A percentile compares a stretch with the other conserved stretches of the same genome.
Conservation (phyloP, 2,888 invertebrate species). For the Drosophila formosana region DNA sequence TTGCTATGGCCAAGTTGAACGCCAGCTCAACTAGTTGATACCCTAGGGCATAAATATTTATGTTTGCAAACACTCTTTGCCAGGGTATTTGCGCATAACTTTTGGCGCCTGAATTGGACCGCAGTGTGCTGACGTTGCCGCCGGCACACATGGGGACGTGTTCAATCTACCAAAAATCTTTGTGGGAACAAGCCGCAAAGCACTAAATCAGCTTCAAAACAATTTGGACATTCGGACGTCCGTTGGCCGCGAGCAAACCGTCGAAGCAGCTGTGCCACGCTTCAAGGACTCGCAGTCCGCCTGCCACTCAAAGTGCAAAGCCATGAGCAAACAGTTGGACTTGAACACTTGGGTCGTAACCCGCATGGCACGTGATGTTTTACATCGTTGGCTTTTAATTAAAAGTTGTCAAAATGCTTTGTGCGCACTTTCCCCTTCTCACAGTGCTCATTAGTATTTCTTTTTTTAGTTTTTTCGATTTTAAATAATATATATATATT, state of each 20-base stretch:
- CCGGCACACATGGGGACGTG: constrained; percentile 43
- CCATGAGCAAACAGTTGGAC: constrained; percentile 16
- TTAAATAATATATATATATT: neutral
- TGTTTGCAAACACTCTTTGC: no score
- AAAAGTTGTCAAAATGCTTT: constrained; percentile 75
- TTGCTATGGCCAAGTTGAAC: neutral
- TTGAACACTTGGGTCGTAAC: neutral
- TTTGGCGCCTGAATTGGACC: constrained; percentile 15
- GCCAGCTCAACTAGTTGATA: constrained; percentile 16
- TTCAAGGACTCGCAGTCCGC: constrained; percentile 56
- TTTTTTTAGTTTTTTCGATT: neutral
- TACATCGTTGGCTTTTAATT: constrained; percentile 69
- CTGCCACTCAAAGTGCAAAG: constrained; percentile 26
- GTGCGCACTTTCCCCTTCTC: constrained; percentile 39
- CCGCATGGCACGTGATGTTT: constrained; percentile 61
- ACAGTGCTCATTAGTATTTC: constrained; percentile 46
- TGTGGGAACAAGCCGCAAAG: constrained; percentile 36
- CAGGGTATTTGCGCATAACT: constrained; percentile 22
- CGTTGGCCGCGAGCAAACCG: constrained; percentile 3
- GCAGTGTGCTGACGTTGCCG: constrained; percentile 1
- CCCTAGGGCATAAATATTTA: neutral
- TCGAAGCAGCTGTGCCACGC: constrained; percentile 37
- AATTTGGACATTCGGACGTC: constrained; percentile 32
- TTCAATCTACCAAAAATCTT: constrained; percentile 47
- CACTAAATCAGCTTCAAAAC: constrained; percentile 34